phyloP scores from a whole-genome alignment of 2,888 invertebrate species.

The Kuschelorhynchus macadamiae region DNA sequence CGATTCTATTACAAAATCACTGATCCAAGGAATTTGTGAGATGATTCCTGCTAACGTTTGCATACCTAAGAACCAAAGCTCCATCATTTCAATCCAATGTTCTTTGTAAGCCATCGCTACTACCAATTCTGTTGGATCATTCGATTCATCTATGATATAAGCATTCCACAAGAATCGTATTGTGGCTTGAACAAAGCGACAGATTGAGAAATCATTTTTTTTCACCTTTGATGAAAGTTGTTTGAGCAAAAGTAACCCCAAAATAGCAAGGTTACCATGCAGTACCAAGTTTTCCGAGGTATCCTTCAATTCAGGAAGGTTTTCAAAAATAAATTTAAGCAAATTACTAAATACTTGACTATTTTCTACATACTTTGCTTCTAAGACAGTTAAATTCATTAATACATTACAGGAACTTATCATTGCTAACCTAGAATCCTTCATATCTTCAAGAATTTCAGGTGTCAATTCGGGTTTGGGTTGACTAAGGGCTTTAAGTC shows the following conservation, averaged over 20 bases:
- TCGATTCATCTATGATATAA: constrained; percentile 89
- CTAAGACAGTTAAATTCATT: constrained; percentile 92
- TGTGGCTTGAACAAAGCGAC: constrained; percentile 89
- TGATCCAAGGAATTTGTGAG: constrained; percentile 88
- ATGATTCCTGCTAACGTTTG: constrained; percentile 85
- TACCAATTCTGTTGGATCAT: constrained; percentile 85
- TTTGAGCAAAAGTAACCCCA: constrained; percentile 86
- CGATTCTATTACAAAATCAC: constrained; percentile 91
- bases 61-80: constrained; percentile 95
- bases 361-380: constrained; percentile 86
- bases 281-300: constrained; percentile 87
- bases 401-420: constrained; percentile 92
- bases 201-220: constrained; percentile 90
- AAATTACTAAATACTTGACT: constrained; percentile 83
- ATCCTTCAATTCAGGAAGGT: constrained; percentile 87
- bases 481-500: constrained; percentile 81
- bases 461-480: constrained; percentile 84
- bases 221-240: constrained; percentile 87
- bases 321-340: constrained; percentile 87
- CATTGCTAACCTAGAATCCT: constrained; percentile 87
- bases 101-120: constrained; percentile 90
- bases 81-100: constrained; percentile 90
- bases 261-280: constrained; percentile 86
- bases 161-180: constrained; percentile 95
- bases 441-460: constrained; percentile 84